Evolutionary conservation across 2,113 vertebrate species (phyloP).

Genomic region (Oncorhynchus gorbuscha): DNA sequence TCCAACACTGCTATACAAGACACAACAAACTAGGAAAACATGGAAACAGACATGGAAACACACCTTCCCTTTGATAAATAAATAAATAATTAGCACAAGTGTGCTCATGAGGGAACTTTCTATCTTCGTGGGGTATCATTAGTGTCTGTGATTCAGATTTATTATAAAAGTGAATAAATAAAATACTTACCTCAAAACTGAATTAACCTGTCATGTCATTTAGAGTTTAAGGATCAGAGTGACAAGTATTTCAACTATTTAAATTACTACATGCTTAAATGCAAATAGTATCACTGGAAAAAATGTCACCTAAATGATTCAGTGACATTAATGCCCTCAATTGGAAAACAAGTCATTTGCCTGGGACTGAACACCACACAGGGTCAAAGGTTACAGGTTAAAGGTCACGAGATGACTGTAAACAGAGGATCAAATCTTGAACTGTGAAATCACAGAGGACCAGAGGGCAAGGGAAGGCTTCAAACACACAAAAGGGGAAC

Average conservation of each 20-base stretch:
- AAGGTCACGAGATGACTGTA: background rate
- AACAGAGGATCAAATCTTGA: background rate
- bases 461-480: conserved; percentile 11
- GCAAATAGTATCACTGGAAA: background rate
- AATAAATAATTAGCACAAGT: no score
- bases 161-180: background rate
- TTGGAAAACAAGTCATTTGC: no score
- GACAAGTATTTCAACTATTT: background rate
- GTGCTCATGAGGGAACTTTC: background rate
- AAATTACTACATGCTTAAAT: background rate
- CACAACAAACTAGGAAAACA: conserved; percentile 17
- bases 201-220: conserved; percentile 10
- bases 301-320: background rate
- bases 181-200: conserved; percentile 16
- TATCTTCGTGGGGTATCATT: background rate
- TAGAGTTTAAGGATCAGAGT: background rate
- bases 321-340: background rate
- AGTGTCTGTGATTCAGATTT: background rate
- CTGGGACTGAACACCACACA: background rate
- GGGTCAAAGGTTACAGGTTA: background rate
- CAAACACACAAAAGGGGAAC: background rate
- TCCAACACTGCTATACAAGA: conserved; percentile 10
- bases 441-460: conserved; percentile 22
- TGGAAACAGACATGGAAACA: background rate
- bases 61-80: no score